These are phyloP conservation scores for Limosa lapponica DNA, from an alignment of 2,797 vertebrate genomes.

Conservation along the genomic window DNA sequence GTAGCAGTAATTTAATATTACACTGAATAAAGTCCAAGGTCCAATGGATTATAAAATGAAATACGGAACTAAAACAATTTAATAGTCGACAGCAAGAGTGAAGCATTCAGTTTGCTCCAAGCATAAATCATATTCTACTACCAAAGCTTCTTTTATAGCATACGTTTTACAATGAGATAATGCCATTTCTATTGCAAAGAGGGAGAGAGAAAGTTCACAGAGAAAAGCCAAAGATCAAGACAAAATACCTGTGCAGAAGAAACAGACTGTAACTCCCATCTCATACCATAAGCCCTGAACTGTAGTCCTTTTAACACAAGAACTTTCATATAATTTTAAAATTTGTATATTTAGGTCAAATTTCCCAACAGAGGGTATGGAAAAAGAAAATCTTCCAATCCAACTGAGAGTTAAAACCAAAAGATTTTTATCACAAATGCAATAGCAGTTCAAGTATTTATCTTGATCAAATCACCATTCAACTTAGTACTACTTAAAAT, in stretches of 20 bases:
- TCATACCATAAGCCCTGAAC: neutral
- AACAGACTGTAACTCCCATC: neutral
- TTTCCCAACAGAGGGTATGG: neutral
- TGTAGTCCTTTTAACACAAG: neutral
- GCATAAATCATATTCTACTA: neutral
- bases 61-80: neutral
- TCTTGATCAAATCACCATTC: neutral
- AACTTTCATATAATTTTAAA: neutral
- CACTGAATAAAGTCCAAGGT: conserved; percentile 1
- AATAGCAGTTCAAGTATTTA: neutral
- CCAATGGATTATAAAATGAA: conserved; percentile 5
- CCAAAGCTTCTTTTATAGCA: neutral
- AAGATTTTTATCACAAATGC: neutral
- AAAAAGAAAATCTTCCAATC: neutral
- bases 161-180: neutral
- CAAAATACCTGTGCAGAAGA: neutral
- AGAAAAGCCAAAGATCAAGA: neutral
- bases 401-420: neutral
- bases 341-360: neutral
- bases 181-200: neutral
- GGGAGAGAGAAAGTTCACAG: neutral
- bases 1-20: neutral
- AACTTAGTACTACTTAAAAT: neutral
- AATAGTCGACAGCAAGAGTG: neutral
- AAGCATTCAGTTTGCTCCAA: neutral